Conservation (phyloP, 2,113 vertebrate genomes). For the Eleginops maclovinus region DNA sequence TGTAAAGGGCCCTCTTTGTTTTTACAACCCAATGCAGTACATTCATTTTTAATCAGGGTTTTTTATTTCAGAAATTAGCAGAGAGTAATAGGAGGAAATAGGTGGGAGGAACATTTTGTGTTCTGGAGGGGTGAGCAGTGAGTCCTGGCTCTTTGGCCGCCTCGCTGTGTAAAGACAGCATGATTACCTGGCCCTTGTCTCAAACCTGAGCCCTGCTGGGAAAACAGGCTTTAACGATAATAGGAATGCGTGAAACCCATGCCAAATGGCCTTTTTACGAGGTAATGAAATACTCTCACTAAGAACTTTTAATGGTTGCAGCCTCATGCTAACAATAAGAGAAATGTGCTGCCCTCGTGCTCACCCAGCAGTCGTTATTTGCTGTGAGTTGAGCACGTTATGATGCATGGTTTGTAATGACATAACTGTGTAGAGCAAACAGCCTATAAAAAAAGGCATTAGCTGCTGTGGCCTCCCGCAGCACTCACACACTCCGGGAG, state of each 20-base stretch:
- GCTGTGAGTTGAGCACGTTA: slow-evolving; percentile 38
- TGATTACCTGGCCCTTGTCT: slow-evolving; percentile 64
- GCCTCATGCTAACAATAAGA: slow-evolving; percentile 60
- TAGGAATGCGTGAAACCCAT: slow-evolving; percentile 46
- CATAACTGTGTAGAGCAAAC: slow-evolving; percentile 37
- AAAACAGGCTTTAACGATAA: slow-evolving; percentile 60
- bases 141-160: slow-evolving; percentile 35
- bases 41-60: slow-evolving; percentile 72
- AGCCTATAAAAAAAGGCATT: slow-evolving; percentile 65
- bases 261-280: slow-evolving; percentile 75
- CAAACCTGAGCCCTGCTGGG: slow-evolving; percentile 62
- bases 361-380: slow-evolving; percentile 40
- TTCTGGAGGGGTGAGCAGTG: slow-evolving; percentile 25
- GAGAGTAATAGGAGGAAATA: slow-evolving; percentile 43
- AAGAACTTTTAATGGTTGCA: slow-evolving; percentile 61
- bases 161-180: slow-evolving; percentile 44
- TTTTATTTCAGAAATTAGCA: slow-evolving; percentile 24
- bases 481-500: slow-evolving; percentile 34
- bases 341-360: slow-evolving; percentile 52
- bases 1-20: slow-evolving; percentile 65
- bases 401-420: slow-evolving; percentile 33
- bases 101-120: neutral
- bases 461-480: slow-evolving; percentile 45
- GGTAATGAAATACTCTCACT: slow-evolving; percentile 61
- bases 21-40: slow-evolving; percentile 60